phyloP scores from a whole-genome alignment of 2,888 invertebrate genomes.

The Pollenia amentaria region DNA sequence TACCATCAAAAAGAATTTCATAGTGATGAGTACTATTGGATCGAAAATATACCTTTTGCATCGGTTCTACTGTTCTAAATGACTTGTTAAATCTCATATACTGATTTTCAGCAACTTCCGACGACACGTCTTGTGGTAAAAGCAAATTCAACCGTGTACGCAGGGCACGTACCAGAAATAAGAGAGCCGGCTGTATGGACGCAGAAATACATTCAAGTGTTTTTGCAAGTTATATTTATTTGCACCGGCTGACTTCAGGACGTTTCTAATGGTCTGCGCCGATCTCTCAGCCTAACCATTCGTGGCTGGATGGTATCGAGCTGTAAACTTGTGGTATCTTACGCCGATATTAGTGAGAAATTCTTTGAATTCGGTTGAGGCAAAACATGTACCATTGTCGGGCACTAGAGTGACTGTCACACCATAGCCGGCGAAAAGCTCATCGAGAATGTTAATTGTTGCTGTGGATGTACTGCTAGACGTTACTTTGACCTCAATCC shows the following conservation, averaged over 20 bases:
- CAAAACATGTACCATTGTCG: constrained; percentile 40
- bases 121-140: constrained; percentile 7
- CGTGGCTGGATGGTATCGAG: constrained; percentile 25
- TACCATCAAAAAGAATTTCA: no score
- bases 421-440: constrained; percentile 33
- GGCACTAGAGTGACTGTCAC: constrained; percentile 12
- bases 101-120: constrained; percentile 21
- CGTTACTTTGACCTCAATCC: constrained; percentile 39
- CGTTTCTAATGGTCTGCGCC: constrained; percentile 23
- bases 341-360: constrained; percentile 19
- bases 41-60: constrained; percentile 39
- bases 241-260: not conserved
- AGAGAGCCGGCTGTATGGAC: constrained; percentile 36
- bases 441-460: constrained; percentile 25
- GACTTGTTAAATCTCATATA: constrained; percentile 7
- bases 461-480: not conserved
- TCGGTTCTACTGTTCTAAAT: constrained; percentile 13
- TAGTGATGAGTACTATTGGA: constrained; percentile 6
- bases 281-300: constrained; percentile 48
- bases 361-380: constrained; percentile 21
- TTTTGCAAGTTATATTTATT: constrained; percentile 10
- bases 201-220: constrained; percentile 33
- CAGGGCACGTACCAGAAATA: constrained; percentile 13
- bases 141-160: constrained; percentile 19
- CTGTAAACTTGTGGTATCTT: constrained; percentile 30